Conservation (phyloP, 1,140 invertebrate species). For the Marisa cornuarietis region DNA sequence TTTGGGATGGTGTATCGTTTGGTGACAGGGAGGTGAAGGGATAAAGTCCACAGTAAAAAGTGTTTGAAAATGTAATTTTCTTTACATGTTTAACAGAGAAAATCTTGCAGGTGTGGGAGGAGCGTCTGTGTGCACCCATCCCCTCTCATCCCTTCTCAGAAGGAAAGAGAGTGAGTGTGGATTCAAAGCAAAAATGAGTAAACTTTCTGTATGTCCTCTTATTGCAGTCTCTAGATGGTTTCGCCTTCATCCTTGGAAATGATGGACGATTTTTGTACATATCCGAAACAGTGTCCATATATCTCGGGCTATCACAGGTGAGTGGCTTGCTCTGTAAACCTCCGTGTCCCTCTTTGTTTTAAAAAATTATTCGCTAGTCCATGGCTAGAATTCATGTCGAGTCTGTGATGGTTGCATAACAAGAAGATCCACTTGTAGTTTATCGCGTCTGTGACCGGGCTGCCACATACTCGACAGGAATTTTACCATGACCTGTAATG, state of each 20-base stretch:
- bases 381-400: too few species aligned
- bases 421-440: too few species aligned
- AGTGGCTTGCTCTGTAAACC: conserved; percentile 47
- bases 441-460: too few species aligned
- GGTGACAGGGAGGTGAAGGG: too few species aligned
- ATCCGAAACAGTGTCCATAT: conserved; percentile 98
- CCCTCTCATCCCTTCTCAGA: neutral
- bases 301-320: conserved; percentile 97
- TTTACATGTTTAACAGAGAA: too few species aligned
- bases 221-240: conserved; percentile 93
- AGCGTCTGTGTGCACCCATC: neutral
- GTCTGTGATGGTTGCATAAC: too few species aligned
- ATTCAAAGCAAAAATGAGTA: neutral
- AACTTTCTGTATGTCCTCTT: conserved; percentile 25
- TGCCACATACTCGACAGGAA: too few species aligned
- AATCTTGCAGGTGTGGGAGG: too few species aligned
- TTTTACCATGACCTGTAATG: neutral
- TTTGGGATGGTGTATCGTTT: too few species aligned
- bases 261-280: conserved; percentile 98
- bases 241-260: conserved; percentile 91
- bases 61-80: too few species aligned
- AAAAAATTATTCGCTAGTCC: too few species aligned
- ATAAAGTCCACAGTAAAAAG: too few species aligned
- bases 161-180: neutral
- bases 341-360: conserved; percentile 9